Evolutionary conservation across 2,113 vertebrate genomes (phyloP).

Genomic region (Symphodus melops): DNA sequence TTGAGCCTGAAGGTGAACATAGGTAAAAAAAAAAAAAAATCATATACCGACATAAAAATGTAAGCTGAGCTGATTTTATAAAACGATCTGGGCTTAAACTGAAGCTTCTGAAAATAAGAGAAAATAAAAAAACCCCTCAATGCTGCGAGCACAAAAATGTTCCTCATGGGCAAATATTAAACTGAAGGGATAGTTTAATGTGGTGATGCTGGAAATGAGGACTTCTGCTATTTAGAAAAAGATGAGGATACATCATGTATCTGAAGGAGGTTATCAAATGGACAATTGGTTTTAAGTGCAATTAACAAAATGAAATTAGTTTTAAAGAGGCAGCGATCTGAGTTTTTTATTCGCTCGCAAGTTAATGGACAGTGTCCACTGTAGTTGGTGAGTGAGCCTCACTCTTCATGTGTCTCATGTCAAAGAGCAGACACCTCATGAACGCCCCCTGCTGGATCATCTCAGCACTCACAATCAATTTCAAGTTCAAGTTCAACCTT

Average conservation of each 20-base stretch:
- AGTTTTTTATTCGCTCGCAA: neutral
- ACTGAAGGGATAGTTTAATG: no score
- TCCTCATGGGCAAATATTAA: neutral
- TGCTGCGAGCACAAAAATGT: neutral
- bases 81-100: neutral
- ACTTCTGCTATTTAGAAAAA: constrained; percentile 32
- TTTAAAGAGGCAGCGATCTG: neutral
- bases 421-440: constrained; percentile 35
- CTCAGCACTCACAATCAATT: constrained; percentile 12
- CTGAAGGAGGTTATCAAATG: constrained; percentile 2
- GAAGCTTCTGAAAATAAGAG: neutral
- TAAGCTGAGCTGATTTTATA: neutral
- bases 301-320: constrained; percentile 46
- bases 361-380: constrained; percentile 1
- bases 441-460: constrained; percentile 58
- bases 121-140: neutral
- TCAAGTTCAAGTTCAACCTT: constrained; percentile 1
- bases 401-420: neutral
- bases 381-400: constrained; percentile 14
- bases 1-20: no score
- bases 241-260: neutral
- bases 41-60: no score
- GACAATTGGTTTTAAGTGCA: constrained; percentile 64
- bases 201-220: no score
- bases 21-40: no score